Base-by-base conservation (phyloP, 92 coral and sea anemone species). In the Epizoanthus scotinus region DNA sequence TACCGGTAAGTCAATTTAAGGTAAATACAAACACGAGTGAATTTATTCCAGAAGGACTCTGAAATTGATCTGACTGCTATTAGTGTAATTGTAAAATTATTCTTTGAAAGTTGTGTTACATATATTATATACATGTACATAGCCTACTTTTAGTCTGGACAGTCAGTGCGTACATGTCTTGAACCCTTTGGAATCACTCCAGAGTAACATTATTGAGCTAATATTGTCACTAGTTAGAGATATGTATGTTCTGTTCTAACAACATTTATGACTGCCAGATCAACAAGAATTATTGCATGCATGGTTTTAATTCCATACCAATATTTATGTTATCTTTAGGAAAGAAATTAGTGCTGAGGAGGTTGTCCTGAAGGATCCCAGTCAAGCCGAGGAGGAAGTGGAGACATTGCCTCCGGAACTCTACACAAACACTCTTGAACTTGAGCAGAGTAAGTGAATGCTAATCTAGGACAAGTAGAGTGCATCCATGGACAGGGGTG, bases 351-450 rank as follows among this genome's bases (percentile, higher is more conserved):
- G 44, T 28, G 91, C 78, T 69, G 91, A 86, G 55, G 91, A 87
- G 14, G 82, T 87, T 66, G 84, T 63, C 8, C 68, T 89, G 8
- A 92, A 89, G 71, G 84, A 92, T 29, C 97, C 97, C 42, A 92
- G 93, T 77, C 73, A 73, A 54, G 97, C 97, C 0, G 84, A 84
- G 5, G 94, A 92, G 71, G 91, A 92, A 20, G 94, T 92, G 8
- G 97, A 92, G 56, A 92, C 84, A 3, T 49, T 92, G 28, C 90
- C 97, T 40, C 92, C 91, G 71, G 97, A 92, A 65, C 91, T 87
- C 75, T 92, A 92, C 73, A 92, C 89, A 67, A 87, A 85, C 53
- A 87, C 97, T 24, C 85, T 92, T 60, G 69, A 87, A 49, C 85
- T 92, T 54, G 97, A 92, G 79, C 88, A 87, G 84, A 86, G 97